Base-by-base conservation (phyloP, 2,113 vertebrate species). In the Dasyurus viverrinus region DNA sequence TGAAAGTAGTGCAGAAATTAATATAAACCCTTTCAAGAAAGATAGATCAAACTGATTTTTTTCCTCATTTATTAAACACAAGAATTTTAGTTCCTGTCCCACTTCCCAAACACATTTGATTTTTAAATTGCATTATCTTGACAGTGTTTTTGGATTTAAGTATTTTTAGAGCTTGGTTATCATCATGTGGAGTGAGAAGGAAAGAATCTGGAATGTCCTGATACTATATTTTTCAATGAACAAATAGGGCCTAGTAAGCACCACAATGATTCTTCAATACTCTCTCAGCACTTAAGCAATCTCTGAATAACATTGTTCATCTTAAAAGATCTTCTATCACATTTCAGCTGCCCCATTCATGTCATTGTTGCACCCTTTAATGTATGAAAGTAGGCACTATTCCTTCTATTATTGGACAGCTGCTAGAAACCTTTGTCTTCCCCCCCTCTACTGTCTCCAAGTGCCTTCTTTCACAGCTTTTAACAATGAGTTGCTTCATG, bases 161-260 rank as follows among this genome's bases (percentile, higher is more conserved):
- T 60, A 57, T 94, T 96, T 96, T 91, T n/a, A 95, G 93, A 92
- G 9, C 1, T 25, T 22, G 95, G 55, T 50, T 0, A 54, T 11
- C 54, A 91, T 89, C 11, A 22, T 24, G 10, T 3, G 9, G 93
- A 89, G 23, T 7, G 46, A 60, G 68, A 3, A 47, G 0, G 30
- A 76, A 12, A 42, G 0, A 1, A 50, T 93, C 42, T 93, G 46
- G 46, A 91, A 89, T 42, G 2, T 92, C 68, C 30, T 52, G 24
- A 52, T 19, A 84, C 6, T 47, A 91, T n/a, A 47, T 14, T 93
- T 54, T 90, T 90, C 0, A 0, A 36, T 19, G 16, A 93, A 60
- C 48, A 89, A 95, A 76, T n/a, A 76, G 30, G 68, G 68, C 36
- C 68, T 76, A 19, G 14, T 76, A 76, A 76, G 36, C 36, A 76